A percentile compares a stretch with the other conserved stretches of the same genome.
Conservation (phyloP, 2,113 vertebrate genomes). For the Callaeas wilsoni region DNA sequence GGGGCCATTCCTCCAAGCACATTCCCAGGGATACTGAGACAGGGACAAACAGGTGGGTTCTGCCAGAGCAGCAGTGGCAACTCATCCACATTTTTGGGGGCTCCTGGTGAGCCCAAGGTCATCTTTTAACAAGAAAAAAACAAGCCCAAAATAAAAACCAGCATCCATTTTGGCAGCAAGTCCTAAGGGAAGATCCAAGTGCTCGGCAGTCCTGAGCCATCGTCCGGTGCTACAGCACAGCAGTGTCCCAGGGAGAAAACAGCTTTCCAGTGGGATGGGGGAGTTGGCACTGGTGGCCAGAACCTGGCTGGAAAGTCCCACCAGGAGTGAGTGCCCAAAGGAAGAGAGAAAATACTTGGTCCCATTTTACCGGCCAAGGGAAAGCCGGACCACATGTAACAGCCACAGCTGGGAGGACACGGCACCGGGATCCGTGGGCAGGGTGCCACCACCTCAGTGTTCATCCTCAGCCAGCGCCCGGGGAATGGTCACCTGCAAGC, state of each 20-base stretch:
- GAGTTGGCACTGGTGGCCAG: background rate
- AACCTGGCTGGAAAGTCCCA: background rate
- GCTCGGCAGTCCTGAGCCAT: background rate
- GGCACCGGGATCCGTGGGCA: accelerated
- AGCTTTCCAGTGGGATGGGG: background rate
- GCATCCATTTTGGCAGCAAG: background rate
- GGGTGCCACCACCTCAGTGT: background rate
- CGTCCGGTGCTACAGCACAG: background rate
- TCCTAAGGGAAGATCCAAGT: background rate
- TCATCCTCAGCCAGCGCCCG: background rate
- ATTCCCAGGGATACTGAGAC: background rate
- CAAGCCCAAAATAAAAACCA: background rate
- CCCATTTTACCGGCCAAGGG: background rate
- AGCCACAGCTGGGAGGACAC: accelerated
- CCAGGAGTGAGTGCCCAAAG: background rate
- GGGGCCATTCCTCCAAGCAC: background rate
- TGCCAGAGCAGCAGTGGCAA: background rate
- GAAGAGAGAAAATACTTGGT: constrained; percentile 26
- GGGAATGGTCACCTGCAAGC: constrained; percentile 30
- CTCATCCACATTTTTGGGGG: background rate
- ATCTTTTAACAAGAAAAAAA: background rate
- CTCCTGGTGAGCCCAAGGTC: background rate
- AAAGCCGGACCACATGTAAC: background rate
- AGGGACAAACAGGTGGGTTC: background rate
- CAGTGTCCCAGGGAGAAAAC: background rate